Percentiles rank a stretch among this genome's conserved stretches.
Conservation (phyloP, 2,888 invertebrate genomes). For the Euzophera pinguis region DNA sequence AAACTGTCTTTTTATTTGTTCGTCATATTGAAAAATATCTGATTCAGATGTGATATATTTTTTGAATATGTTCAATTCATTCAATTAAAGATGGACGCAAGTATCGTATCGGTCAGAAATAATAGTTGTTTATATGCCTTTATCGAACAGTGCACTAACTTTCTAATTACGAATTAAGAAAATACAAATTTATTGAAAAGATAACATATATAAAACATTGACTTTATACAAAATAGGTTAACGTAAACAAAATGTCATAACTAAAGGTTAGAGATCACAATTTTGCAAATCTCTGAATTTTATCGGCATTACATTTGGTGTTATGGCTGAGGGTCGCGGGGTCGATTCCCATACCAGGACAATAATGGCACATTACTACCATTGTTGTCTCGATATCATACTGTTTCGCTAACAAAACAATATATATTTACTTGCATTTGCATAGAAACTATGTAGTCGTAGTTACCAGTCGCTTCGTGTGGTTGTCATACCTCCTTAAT, state of each 20-base stretch:
- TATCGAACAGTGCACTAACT: too few relatives aligned
- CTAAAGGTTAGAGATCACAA: slow-evolving; percentile 6
- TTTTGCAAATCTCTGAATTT: slow-evolving; percentile 1
- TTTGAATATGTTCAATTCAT: too few relatives aligned
- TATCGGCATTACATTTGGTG: slow-evolving; percentile 4
- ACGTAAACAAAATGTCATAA: slow-evolving; percentile 1
- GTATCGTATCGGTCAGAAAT: too few relatives aligned
- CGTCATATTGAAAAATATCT: too few relatives aligned
- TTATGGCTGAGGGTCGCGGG: slow-evolving; percentile 6
- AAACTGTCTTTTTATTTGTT: too few relatives aligned
- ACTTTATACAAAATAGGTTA: neutral
- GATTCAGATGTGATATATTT: too few relatives aligned
- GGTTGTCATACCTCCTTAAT: slow-evolving; percentile 66
- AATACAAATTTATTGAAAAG: too few relatives aligned
- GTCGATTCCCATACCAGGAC: slow-evolving; percentile 5
- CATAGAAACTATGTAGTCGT: slow-evolving; percentile 23
- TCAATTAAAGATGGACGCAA: too few relatives aligned
- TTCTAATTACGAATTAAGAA: too few relatives aligned
- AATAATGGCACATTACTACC: slow-evolving; percentile 5
- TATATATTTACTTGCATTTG: neutral
- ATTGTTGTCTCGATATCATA: slow-evolving; percentile 7
- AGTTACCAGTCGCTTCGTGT: slow-evolving; percentile 66
- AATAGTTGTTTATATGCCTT: too few relatives aligned
- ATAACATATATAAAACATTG: neutral
- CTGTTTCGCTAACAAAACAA: slow-evolving; percentile 4